Conservation (phyloP, 2,888 invertebrate genomes). For the Pinctada fucata region DNA sequence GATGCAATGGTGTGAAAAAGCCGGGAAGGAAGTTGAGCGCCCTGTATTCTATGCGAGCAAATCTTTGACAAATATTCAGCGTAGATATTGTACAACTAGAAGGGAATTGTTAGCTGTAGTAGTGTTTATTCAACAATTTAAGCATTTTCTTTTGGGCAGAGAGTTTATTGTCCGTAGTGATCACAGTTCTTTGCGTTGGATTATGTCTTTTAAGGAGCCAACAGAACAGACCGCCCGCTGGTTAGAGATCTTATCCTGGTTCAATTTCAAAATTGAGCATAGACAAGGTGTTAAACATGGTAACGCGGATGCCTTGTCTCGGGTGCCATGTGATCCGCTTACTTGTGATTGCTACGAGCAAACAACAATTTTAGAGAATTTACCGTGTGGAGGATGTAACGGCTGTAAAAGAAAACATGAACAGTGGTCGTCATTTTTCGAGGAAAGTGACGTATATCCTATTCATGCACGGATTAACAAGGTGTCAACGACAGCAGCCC, state of each 20-base stretch:
- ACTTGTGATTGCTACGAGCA: conserved; percentile 39
- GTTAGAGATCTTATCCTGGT: conserved; percentile 36
- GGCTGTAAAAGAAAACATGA: conserved; percentile 33
- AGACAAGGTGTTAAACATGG: conserved; percentile 30
- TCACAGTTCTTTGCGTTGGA: conserved; percentile 27
- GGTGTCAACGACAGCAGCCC: not conserved
- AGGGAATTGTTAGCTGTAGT: conserved; percentile 39
- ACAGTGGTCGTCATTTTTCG: conserved; percentile 21
- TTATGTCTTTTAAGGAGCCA: conserved; percentile 28
- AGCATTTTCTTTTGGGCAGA: conserved; percentile 36
- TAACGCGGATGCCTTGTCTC: conserved; percentile 34
- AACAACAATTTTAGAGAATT: conserved; percentile 24
- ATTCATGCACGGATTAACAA: not conserved
- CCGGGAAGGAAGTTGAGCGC: conserved; percentile 28
- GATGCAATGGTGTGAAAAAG: conserved; percentile 30
- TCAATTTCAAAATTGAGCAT: conserved; percentile 40
- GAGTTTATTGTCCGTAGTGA: conserved; percentile 27
- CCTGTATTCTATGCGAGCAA: conserved; percentile 37
- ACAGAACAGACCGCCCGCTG: conserved; percentile 35
- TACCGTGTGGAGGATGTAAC: conserved; percentile 40
- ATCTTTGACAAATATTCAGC: conserved; percentile 32
- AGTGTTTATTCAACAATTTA: conserved; percentile 38
- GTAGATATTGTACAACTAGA: conserved; percentile 41
- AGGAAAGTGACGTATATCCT: conserved; percentile 35
- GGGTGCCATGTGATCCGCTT: not conserved